These are phyloP conservation scores for Trichomalopsis sarcophagae DNA, from an alignment of 1,140 invertebrate species.

Conservation along the genomic window DNA sequence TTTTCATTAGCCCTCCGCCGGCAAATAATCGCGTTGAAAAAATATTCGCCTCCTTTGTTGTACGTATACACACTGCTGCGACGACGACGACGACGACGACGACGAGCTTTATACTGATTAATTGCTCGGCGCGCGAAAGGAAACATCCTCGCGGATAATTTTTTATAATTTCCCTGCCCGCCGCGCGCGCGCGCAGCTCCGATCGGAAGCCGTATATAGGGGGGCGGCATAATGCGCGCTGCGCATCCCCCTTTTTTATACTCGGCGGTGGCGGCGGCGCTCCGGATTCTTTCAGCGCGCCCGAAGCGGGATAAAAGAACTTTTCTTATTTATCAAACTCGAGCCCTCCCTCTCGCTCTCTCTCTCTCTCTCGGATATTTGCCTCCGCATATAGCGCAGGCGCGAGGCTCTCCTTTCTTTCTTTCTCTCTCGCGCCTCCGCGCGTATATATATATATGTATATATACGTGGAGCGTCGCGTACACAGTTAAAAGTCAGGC, in stretches of 20 bases:
- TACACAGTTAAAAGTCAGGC: not conserved
- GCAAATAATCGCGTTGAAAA: no score
- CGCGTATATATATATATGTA: slow-evolving; percentile 4
- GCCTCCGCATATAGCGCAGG: not conserved
- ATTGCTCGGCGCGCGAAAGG: no score
- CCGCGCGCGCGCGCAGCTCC: not conserved
- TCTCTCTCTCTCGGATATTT: not conserved
- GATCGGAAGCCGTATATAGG: not conserved
- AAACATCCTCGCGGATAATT: not conserved
- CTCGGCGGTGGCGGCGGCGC: not conserved
- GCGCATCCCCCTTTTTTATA: not conserved
- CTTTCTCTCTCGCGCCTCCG: slow-evolving; percentile 9
- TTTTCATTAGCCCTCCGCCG: no score
- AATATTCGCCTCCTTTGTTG: no score
- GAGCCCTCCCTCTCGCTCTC: not conserved
- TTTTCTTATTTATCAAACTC: slow-evolving; percentile 44
- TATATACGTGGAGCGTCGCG: not conserved
- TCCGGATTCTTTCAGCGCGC: slow-evolving; percentile 4
- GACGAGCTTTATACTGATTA: no score
- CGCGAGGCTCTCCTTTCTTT: not conserved
- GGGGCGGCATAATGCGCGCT: not conserved
- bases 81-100: no score
- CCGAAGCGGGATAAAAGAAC: slow-evolving; percentile 21
- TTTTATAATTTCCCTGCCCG: not conserved
- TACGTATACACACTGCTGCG: no score